Percentiles rank a stretch among this genome's conserved stretches.
Conservation (phyloP, 2,113 vertebrate genomes). For the Aplodontia rufa region DNA sequence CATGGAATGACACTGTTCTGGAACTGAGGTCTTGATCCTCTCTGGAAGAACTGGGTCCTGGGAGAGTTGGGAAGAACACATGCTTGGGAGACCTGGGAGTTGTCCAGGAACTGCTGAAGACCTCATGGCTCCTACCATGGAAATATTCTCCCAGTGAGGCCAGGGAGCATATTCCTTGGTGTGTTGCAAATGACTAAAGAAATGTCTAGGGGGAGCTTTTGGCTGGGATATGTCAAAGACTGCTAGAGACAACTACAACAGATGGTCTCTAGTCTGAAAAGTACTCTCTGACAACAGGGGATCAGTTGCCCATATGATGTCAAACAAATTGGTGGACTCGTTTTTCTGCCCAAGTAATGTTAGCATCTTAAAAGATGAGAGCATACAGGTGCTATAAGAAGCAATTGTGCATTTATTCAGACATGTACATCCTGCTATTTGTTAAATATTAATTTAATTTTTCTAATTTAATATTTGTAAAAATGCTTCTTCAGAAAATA, state of each 20-base stretch:
- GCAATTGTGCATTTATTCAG: not conserved
- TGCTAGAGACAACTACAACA: not conserved
- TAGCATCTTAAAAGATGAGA: not conserved
- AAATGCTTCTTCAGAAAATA: not conserved
- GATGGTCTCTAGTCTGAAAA: not conserved
- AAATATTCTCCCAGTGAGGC: not conserved
- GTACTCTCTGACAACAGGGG: not conserved
- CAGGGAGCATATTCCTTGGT: not conserved
- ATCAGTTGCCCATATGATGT: not conserved
- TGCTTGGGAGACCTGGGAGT: not conserved
- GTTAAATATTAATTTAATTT: not conserved
- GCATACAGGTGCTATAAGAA: not conserved
- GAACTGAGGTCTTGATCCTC: not conserved
- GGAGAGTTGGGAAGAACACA: not conserved
- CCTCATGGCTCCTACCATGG: not conserved
- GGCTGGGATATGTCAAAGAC: not conserved
- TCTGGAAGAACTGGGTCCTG: not conserved
- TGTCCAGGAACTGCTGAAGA: not conserved
- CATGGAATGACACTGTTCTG: not conserved
- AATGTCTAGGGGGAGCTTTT: not conserved
- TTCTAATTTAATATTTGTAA: not conserved
- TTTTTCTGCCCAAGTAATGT: conserved; percentile 4
- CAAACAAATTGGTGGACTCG: not conserved
- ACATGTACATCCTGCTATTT: not conserved
- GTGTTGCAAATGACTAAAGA: not conserved